Evolutionary conservation across 1,140 invertebrate species (phyloP), one percentile per base, ranked within the genome.

Genomic region (Harlomillsia oculata): DNA sequence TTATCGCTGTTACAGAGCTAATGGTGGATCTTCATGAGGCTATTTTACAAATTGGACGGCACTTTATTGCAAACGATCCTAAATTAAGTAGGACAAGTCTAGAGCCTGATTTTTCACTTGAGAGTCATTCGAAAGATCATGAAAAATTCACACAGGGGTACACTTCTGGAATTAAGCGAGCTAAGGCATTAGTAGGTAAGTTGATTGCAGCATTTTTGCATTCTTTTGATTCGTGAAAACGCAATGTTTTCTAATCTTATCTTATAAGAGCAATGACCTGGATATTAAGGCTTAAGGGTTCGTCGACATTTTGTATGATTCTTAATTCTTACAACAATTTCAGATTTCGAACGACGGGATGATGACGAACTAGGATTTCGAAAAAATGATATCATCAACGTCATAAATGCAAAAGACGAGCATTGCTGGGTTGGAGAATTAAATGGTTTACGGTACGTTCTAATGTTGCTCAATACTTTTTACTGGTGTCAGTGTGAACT

Each of bases 371-470:
- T 99, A 23, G 95, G 95, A 26, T 99, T 99, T 73, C 79, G 92
- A 45, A 95, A 94, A 74, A 97, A 97, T 78, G 94, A 98, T 74
- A 91, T 98, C 16, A 97, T 98, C 39, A 96, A 89, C 41, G 90
- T 99, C 30, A 85, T 99, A 25, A 96, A 89, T 68, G 91, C 94
- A 69, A 92, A 93, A 71, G 97, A 99, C 77, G 97, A 99, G 70
- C 95, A 99, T 72, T 99, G 97, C 72, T 99, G 97, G 97, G 85
- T 98, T 59, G 97, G 97, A 43, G 97, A 99, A 74, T 72, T 99
- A 2, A 98, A 99, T 79, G 96, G 96, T 2, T 72, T 97, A 29
- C 71, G 96, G 81, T 80, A 69, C 65, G n/a, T n/a, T n/a, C n/a
- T n/a, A n/a, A n/a, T n/a, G n/a, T n/a, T n/a, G n/a, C n/a, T 21